These are phyloP conservation scores for Scatophagus argus DNA, from an alignment of 2,113 vertebrate genomes.

Conservation along the genomic window DNA sequence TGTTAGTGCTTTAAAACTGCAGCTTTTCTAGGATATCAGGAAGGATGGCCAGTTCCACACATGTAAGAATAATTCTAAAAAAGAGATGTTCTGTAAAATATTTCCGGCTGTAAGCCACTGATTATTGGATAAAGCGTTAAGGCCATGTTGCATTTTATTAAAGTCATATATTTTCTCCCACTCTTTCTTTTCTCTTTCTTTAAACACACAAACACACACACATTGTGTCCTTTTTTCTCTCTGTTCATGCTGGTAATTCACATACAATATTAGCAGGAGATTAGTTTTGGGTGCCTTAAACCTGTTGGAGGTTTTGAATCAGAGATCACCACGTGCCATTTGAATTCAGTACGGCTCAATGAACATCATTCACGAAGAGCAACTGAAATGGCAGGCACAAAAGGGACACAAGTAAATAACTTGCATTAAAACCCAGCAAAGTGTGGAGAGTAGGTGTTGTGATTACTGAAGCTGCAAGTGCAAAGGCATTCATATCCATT, in stretches of 20 bases:
- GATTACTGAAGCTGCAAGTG: constrained; percentile 1
- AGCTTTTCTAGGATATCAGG: constrained; percentile 26
- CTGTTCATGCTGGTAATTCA: background rate
- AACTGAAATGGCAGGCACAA: background rate
- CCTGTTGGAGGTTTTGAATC: constrained; percentile 40
- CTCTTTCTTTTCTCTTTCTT: constrained; percentile 1
- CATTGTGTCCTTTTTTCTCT: background rate
- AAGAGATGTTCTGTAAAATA: constrained; percentile 20
- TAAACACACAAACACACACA: background rate
- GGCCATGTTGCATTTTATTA: constrained; percentile 58
- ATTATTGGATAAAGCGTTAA: constrained; percentile 47
- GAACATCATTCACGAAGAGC: constrained; percentile 12
- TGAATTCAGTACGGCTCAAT: constrained; percentile 20
- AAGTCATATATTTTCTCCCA: constrained; percentile 39
- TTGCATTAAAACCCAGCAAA: constrained; percentile 24
- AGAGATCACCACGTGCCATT: constrained; percentile 36
- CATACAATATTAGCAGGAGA: background rate
- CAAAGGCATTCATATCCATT: constrained; percentile 25
- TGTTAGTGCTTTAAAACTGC: constrained; percentile 2
- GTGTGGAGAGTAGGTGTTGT: constrained; percentile 8
- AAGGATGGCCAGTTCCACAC: background rate
- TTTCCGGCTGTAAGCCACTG: constrained; percentile 28
- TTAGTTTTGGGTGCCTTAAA: constrained; percentile 2
- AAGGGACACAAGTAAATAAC: constrained; percentile 31
- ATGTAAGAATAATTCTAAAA: constrained; percentile 32